Percentiles rank a stretch among this genome's conserved stretches.
Evolutionary conservation across 1,140 invertebrate species (phyloP).

Genomic region (Coenobita brevimanus): DNA sequence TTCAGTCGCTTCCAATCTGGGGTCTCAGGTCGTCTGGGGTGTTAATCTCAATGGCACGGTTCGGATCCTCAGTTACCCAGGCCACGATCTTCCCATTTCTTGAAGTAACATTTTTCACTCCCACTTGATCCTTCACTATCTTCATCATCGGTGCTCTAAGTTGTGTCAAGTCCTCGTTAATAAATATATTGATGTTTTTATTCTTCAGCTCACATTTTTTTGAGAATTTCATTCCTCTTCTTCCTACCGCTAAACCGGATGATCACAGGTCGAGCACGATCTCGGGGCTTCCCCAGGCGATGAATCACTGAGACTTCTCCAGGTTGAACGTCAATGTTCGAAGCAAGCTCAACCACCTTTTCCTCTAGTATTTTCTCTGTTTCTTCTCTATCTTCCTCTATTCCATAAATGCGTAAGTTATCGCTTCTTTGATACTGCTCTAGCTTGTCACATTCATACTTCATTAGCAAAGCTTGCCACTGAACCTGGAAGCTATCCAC

Average conservation of each 20-base stretch:
- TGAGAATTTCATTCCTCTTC: not conserved
- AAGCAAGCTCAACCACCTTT: conserved; percentile 20
- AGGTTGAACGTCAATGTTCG: not conserved
- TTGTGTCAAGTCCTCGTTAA: not conserved
- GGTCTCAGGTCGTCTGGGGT: no score
- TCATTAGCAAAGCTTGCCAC: not conserved
- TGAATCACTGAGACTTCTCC: conserved; percentile 1
- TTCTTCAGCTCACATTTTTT: not conserved
- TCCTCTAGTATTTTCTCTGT: not conserved
- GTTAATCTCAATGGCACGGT: no score
- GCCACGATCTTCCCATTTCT: no score
- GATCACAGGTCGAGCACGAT: not conserved
- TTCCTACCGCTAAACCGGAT: not conserved
- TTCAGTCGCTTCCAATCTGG: no score
- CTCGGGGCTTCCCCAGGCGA: not conserved
- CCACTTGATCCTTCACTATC: no score
- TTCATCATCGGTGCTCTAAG: not conserved
- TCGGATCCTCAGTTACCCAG: no score
- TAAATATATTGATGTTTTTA: not conserved
- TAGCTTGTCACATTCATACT: conserved; percentile 14
- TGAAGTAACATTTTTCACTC: no score
- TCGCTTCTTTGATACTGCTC: conserved; percentile 17
- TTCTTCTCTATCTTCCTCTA: not conserved
- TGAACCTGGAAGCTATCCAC: not conserved
- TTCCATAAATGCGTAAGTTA: conserved; percentile 6